Evolutionary conservation across 2,888 invertebrate genomes (phyloP), one percentile per base, ranked within the genome.

Genomic region (Tyria jacobaeae): DNA sequence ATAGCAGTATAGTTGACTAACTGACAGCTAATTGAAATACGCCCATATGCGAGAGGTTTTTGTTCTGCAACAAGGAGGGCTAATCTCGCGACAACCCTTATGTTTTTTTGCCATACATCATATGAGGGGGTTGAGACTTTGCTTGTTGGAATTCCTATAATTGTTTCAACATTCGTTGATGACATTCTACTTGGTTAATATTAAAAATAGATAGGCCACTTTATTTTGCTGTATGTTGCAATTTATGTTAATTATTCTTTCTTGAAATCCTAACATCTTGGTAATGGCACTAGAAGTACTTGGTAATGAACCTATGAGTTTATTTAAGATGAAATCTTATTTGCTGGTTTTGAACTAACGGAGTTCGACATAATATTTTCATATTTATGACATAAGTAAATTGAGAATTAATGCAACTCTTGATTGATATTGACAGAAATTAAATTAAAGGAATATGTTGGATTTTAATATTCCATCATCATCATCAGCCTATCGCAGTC

Each of bases 11-110:
- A 89, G 91, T 91, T 91, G 91, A 91, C 90, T 89, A 89, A 89
- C 85, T 91, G 93, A 91, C 92, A 92, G 92, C 92, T 93, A 94
- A 93, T 94, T 92, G 93, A 91, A 89, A 88, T 84, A 91, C 93
- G 90, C 91, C 91, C 93, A 90, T 91, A 86, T 89, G 91, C 85
- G 68, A 82, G 84, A 83, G 83, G 89, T 93, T 93, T 94, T 93
- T 93, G 90, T 91, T 80, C 66, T 65, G 79, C 76, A 73, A 84
- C 81, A 78, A 63, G 82, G 87, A 92, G 90, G 90, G 91, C 91
- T 91, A 92, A 94, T 92, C 89, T 80, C 73, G 83, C 81, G 79
- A 85, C 86, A 87, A 81, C 90, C 90, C 89, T 81, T 82, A 68
- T 72, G 77, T 88, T 82, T 85, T 52, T 85, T 87, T 85, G 84